Evolutionary conservation across 1,140 invertebrate species (phyloP).

Genomic region (Nylanderia fulva): DNA sequence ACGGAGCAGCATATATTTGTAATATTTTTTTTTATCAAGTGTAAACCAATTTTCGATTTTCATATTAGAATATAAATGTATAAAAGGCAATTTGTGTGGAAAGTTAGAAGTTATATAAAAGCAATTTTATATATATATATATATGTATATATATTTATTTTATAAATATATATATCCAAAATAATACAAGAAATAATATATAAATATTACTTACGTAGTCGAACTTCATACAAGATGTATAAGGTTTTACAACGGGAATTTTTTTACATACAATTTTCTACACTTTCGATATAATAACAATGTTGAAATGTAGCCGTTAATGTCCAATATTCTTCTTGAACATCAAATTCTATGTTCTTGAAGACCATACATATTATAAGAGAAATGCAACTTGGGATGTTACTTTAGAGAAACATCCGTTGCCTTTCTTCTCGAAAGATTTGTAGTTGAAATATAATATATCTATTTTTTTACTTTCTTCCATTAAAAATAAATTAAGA

Average conservation of each 20-base stretch:
- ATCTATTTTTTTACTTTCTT: background rate
- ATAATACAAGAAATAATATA: background rate
- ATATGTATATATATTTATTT: background rate
- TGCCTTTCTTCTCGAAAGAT: background rate
- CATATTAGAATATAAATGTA: background rate
- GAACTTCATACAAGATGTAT: constrained; percentile 7
- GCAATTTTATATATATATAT: background rate
- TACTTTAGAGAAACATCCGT: background rate
- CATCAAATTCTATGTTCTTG: constrained; percentile 1
- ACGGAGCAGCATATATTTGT: background rate
- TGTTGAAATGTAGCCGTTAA: background rate
- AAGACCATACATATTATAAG: background rate
- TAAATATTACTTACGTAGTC: constrained; percentile 36
- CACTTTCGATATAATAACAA: constrained; percentile 27
- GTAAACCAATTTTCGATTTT: background rate
- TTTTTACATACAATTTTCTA: constrained; percentile 9
- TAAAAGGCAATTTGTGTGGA: background rate
- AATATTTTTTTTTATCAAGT: background rate
- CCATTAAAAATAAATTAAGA: background rate
- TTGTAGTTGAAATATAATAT: background rate
- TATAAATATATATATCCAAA: background rate
- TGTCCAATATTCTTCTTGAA: background rate
- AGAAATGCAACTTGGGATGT: constrained; percentile 14
- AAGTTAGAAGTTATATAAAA: background rate
- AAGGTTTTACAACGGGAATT: background rate